Base-by-base conservation (phyloP, 2,888 invertebrate genomes). In the Reticulitermes lucifugus region DNA sequence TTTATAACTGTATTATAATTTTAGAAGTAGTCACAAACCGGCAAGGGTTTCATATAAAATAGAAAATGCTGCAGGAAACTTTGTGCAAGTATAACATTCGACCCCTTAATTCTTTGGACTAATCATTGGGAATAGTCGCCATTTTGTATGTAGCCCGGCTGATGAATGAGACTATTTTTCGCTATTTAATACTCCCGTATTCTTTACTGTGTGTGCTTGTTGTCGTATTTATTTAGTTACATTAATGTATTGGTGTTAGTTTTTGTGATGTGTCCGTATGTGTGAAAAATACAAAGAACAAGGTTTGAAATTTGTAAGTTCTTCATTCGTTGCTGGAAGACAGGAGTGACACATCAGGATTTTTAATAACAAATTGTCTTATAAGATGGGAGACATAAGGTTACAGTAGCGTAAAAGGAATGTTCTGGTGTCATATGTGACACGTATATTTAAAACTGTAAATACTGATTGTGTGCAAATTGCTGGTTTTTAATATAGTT, bases 131-230 rank as follows among this genome's bases (percentile, higher is more conserved):
- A 85, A 84, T 84, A 86, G 87, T 86, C 87, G 87, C 87, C 87
- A 87, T 87, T 86, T 87, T 87, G 87, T 87, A 85, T 85, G 86
- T 86, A 87, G 84, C 87, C 87, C 86, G 87, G 87, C 86, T 86
- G 86, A 86, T 85, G 86, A 86, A 86, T 85, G 83, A 85, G 79
- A 85, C 51, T 73, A 83, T 86, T 84, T 85, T 85, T 85, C 79
- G 82, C 41, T 65, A 59, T 65, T 83, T 85, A 79, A 83, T 65
- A 35, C 77, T 35, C 21, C 51, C 21, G 43, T 51, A 35, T 29
- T 25, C 55, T 29, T 71, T 55, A 71, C 25, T 73, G 22, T 43
- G 4, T 43, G 79, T 65, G 65, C 4, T 60, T 70, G 25, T 21
- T 43, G n/a, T 41, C 14, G 35, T 65, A 46, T 43, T 71, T 21